Evolutionary conservation across 2,797 vertebrate genomes (phyloP).

Genomic region (Liparis tanakae): DNA sequence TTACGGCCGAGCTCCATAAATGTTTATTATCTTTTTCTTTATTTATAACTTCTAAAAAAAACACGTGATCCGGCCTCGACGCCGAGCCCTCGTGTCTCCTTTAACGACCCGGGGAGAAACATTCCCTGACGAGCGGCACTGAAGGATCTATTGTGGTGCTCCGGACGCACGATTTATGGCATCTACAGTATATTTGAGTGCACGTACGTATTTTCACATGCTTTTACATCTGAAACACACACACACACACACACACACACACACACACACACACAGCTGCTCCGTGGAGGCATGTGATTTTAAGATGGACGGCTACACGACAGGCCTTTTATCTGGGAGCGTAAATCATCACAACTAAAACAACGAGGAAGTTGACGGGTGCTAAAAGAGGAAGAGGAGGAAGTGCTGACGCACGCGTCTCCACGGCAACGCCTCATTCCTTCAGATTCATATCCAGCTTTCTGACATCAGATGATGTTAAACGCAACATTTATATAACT

Average conservation of each 20-base stretch:
- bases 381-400: constrained; percentile 13
- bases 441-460: no score
- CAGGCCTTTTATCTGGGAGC: constrained; percentile 83
- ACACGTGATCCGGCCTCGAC: constrained; percentile 75
- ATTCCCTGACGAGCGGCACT: constrained; percentile 65
- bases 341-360: constrained; percentile 82
- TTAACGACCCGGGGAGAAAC: constrained; percentile 75
- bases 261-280: constrained; percentile 32
- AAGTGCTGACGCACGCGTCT: constrained; percentile 14
- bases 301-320: constrained; percentile 81
- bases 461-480: not conserved
- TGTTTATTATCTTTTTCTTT: constrained; percentile 86
- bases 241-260: no score
- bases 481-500: not conserved
- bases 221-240: not conserved
- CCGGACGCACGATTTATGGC: constrained; percentile 14
- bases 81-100: constrained; percentile 70
- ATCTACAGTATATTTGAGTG: constrained; percentile 37
- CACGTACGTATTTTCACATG: constrained; percentile 54
- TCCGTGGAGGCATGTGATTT: constrained; percentile 65
- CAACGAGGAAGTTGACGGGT: constrained; percentile 42
- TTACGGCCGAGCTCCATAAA: constrained; percentile 82
- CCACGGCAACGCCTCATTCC: not conserved
- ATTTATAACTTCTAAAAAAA: constrained; percentile 84
- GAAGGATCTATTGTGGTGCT: constrained; percentile 54